phyloP scores from a whole-genome alignment of 2,113 vertebrate genomes.

The Tautogolabrus adspersus region DNA sequence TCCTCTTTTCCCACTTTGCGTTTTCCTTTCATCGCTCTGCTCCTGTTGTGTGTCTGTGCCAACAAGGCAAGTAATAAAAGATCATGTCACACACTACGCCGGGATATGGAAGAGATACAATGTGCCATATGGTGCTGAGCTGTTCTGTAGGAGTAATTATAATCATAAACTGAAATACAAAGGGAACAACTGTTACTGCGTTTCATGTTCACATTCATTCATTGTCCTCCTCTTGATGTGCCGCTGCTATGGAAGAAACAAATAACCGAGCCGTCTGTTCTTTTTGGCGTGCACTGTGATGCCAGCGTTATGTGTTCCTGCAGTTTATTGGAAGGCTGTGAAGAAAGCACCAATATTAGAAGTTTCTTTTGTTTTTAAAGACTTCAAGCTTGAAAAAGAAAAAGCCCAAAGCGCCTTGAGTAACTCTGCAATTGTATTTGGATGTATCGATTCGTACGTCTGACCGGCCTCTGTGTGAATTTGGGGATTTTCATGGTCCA shows the following conservation, averaged over 20 bases:
- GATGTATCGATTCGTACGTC: conserved; percentile 57
- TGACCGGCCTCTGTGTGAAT: conserved; percentile 42
- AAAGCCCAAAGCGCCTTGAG: conserved; percentile 1
- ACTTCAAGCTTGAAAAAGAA: conserved; percentile 8
- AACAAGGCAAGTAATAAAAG: conserved; percentile 46
- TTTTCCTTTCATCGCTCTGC: conserved; percentile 32
- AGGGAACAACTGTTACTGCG: conserved; percentile 25
- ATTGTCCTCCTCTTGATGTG: conserved; percentile 31
- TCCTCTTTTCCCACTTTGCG: conserved; percentile 25
- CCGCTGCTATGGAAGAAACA: conserved; percentile 26
- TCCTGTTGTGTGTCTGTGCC: conserved; percentile 23
- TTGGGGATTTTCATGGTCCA: conserved; percentile 57
- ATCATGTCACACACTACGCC: conserved; percentile 34
- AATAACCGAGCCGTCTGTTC: conserved; percentile 42
- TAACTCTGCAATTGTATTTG: conserved; percentile 46
- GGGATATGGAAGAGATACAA: conserved; percentile 24
- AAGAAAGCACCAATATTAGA: conserved; percentile 3
- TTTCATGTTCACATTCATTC: conserved; percentile 37
- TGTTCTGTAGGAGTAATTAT: conserved; percentile 22
- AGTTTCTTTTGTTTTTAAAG: conserved; percentile 5
- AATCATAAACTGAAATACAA: conserved; percentile 35
- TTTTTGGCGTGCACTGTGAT: not conserved
- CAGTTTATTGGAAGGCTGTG: not conserved
- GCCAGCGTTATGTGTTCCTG: not conserved
- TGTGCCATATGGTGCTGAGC: conserved; percentile 43